Conservation (phyloP, 1,140 invertebrate genomes). For the Pseudoatta argentina region DNA sequence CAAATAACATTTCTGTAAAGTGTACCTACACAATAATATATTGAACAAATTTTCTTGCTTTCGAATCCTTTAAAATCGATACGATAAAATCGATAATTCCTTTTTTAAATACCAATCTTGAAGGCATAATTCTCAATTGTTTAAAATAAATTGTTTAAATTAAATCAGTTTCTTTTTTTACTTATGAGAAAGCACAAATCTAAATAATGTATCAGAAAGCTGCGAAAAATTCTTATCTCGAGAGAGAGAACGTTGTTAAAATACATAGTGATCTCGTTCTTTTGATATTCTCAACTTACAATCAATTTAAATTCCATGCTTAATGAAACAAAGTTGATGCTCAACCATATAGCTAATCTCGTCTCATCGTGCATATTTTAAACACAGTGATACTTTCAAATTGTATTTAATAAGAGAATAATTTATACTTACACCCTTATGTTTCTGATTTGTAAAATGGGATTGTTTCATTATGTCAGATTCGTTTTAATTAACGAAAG, state of each 20-base stretch:
- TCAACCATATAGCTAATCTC: neutral
- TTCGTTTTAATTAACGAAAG: neutral
- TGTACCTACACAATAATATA: neutral
- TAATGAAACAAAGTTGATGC: conserved; percentile 41
- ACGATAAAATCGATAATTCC: neutral
- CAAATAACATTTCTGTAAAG: conserved; percentile 33
- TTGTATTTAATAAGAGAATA: neutral
- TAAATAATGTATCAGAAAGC: conserved; percentile 10
- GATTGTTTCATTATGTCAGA: neutral
- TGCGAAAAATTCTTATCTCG: conserved; percentile 22
- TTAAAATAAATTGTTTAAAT: neutral
- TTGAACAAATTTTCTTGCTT: neutral
- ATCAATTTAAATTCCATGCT: conserved; percentile 45
- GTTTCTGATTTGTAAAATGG: neutral
- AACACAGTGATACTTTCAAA: neutral
- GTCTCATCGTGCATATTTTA: conserved; percentile 3
- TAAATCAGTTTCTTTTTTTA: neutral
- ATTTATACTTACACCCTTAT: too few species aligned
- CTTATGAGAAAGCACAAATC: neutral
- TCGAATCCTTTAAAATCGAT: neutral
- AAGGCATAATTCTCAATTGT: neutral
- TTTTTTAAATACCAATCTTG: neutral
- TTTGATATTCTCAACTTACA: conserved; percentile 31
- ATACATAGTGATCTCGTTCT: conserved; percentile 17
- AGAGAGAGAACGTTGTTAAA: neutral